Conservation (phyloP, 2,888 invertebrate genomes). For the Teinopalpus imperialis region DNA sequence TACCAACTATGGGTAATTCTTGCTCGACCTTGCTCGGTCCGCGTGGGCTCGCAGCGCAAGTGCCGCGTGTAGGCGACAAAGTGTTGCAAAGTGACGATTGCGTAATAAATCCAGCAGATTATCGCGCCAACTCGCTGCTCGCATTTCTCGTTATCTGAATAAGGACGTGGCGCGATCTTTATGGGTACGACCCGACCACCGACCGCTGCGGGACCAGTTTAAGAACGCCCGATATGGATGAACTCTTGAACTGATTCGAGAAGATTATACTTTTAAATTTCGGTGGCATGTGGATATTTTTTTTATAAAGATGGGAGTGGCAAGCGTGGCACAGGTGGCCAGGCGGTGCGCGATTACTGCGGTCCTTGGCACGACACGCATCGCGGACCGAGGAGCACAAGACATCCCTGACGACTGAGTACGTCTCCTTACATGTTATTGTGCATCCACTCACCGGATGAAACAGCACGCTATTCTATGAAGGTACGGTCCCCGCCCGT, state of each 20-base stretch:
- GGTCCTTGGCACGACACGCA: too few relatives aligned
- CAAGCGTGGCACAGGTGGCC: too few relatives aligned
- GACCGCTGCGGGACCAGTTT: slow-evolving; percentile 16
- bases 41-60: slow-evolving; percentile 25
- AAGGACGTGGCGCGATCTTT: slow-evolving; percentile 22
- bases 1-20: slow-evolving; percentile 4
- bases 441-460: too few relatives aligned
- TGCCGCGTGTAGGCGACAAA: slow-evolving; percentile 38
- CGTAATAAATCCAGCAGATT: slow-evolving; percentile 30
- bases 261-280: background rate
- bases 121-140: slow-evolving; percentile 13
- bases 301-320: too few relatives aligned
- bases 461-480: too few relatives aligned
- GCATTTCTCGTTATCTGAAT: slow-evolving; percentile 24
- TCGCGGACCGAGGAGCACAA: too few relatives aligned
- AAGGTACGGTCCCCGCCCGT: too few relatives aligned
- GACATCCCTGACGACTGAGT: too few relatives aligned
- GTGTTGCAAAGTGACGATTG: slow-evolving; percentile 43
- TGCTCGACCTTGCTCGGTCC: slow-evolving; percentile 28
- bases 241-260: slow-evolving; percentile 10
- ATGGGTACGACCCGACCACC: slow-evolving; percentile 12
- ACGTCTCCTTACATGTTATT: too few relatives aligned
- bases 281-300: background rate
- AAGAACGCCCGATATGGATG: slow-evolving; percentile 9
- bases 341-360: too few relatives aligned